Evolutionary conservation across 2,113 vertebrate species (phyloP).

Genomic region (cattle (Bos taurus)): ARS-UCD2.0 NC_037336.1:54682501-54683000

Average conservation of each 20-base stretch:
- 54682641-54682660: constrained; percentile 32
- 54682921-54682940: constrained; percentile 73
- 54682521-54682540: background rate
- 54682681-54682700: background rate
- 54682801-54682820: constrained; percentile 57
- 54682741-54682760: constrained; percentile 21
- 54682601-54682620: background rate
- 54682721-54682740: constrained; percentile 20
- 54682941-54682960: constrained; percentile 73
- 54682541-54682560: background rate
- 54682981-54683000: constrained; percentile 60
- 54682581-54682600: background rate
- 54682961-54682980: constrained; percentile 71
- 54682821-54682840: constrained; percentile 67
- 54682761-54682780: constrained; percentile 49
- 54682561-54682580: background rate
- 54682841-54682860: constrained; percentile 68
- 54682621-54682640: background rate
- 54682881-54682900: constrained; percentile 58
- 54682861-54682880: constrained; percentile 72
- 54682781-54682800: constrained; percentile 51
- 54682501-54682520: background rate
- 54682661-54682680: constrained; percentile 36
- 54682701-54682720: constrained; percentile 25
- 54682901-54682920: constrained; percentile 71